Percentiles rank a stretch among this genome's conserved stretches.
Conservation (phyloP, 2,888 invertebrate species). For the Cremastinae sp. region DNA sequence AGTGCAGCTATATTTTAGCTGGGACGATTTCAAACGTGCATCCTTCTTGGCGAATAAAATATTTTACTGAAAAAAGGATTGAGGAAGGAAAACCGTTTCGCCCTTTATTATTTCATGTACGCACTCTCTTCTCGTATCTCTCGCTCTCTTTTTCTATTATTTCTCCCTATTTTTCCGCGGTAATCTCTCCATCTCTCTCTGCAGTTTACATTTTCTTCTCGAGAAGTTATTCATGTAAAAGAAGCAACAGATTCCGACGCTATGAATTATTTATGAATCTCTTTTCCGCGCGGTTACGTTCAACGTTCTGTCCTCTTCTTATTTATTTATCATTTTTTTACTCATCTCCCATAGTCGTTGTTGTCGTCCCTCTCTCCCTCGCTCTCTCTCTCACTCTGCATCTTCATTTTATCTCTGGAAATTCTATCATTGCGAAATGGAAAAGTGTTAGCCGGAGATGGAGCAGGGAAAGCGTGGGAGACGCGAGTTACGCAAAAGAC, state of each 20-base stretch:
- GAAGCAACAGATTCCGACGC: slow-evolving; percentile 66
- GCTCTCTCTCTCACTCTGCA: slow-evolving; percentile 26
- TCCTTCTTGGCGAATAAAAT: slow-evolving; percentile 8
- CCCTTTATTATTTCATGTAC: slow-evolving; percentile 41
- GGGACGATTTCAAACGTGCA: slow-evolving; percentile 37
- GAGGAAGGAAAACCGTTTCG: slow-evolving; percentile 36
- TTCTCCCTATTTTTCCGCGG: not conserved
- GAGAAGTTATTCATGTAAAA: slow-evolving; percentile 54
- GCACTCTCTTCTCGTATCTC: slow-evolving; percentile 4
- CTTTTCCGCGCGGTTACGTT: slow-evolving; percentile 56
- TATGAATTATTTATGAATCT: slow-evolving; percentile 68
- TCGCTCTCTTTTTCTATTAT: slow-evolving; percentile 9
- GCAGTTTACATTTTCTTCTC: slow-evolving; percentile 46
- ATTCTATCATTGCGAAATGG: slow-evolving; percentile 52
- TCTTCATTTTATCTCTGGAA: slow-evolving; percentile 45
- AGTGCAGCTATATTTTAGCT: slow-evolving; percentile 30
- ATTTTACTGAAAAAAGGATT: slow-evolving; percentile 18
- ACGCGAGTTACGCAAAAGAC: slow-evolving; percentile 57
- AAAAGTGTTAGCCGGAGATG: slow-evolving; percentile 32
- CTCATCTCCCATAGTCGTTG: slow-evolving; percentile 39
- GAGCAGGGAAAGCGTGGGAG: slow-evolving; percentile 39
- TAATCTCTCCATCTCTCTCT: slow-evolving; percentile 33
- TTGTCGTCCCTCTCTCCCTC: slow-evolving; percentile 46
- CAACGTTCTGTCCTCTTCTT: not conserved
- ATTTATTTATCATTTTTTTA: slow-evolving; percentile 57